These are phyloP conservation scores for Campoletis raptor DNA, from an alignment of 2,888 invertebrate species.

Conservation along the genomic window DNA sequence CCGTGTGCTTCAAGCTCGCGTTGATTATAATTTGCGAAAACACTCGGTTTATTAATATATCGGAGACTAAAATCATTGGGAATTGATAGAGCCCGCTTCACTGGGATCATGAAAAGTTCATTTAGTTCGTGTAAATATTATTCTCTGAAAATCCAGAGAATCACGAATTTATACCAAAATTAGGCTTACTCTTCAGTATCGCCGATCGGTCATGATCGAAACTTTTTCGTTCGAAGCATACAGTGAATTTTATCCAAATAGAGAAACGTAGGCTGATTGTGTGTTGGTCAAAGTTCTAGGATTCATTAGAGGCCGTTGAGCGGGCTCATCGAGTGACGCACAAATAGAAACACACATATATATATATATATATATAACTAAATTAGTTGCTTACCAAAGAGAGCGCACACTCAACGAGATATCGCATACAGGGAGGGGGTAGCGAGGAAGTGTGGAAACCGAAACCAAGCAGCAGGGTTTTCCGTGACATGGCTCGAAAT, in stretches of 20 bases:
- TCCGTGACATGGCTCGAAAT: conserved; percentile 56
- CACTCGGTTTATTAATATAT: not conserved
- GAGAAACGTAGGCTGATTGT: not conserved
- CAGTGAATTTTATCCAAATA: not conserved
- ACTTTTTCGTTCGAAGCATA: conserved; percentile 2
- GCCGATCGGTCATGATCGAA: conserved; percentile 36
- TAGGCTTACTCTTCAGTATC: not conserved
- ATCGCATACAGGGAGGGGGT: not conserved
- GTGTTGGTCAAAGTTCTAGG: conserved; percentile 5
- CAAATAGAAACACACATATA: not conserved
- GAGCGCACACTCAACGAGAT: not conserved
- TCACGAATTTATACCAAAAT: not conserved
- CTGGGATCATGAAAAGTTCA: not conserved
- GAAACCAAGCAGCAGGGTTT: conserved; percentile 1
- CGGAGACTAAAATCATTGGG: not conserved
- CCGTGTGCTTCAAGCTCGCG: not conserved
- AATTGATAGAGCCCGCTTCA: not conserved
- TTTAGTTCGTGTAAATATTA: not conserved
- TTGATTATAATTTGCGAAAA: not conserved
- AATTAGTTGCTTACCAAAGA: conserved; percentile 12
- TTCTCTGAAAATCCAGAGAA: not conserved
- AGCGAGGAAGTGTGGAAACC: not conserved
- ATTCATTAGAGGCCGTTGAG: conserved; percentile 4
- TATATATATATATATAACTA: not conserved
- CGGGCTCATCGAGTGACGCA: not conserved